These are phyloP conservation scores for Ephestia elutella DNA, from an alignment of 1,140 invertebrate species.

Conservation along the genomic window DNA sequence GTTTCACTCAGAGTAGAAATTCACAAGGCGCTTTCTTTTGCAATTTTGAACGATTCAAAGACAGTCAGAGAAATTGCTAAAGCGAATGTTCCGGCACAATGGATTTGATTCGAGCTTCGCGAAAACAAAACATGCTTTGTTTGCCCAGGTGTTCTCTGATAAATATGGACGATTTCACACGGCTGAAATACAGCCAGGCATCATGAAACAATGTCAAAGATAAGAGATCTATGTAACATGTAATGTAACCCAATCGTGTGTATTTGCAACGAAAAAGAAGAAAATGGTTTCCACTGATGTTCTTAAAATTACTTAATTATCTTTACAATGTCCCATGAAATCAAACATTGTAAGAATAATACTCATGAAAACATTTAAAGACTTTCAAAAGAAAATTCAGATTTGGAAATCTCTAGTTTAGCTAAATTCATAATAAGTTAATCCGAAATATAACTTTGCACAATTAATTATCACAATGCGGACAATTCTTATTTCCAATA, in stretches of 20 bases:
- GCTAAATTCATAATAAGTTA: too few species aligned
- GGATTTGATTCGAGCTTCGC: not conserved
- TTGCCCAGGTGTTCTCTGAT: not conserved
- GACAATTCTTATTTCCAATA: not conserved
- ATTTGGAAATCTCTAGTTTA: too few species aligned
- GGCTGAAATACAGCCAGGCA: not conserved
- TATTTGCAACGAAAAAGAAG: too few species aligned
- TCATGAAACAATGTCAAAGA: not conserved
- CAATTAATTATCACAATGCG: not conserved
- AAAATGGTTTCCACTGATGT: too few species aligned
- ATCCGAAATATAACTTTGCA: not conserved
- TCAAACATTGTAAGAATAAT: too few species aligned
- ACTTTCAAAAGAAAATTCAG: too few species aligned
- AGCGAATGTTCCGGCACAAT: not conserved
- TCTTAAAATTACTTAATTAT: too few species aligned
- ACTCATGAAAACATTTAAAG: too few species aligned
- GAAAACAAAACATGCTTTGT: slow-evolving; percentile 3
- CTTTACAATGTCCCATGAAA: too few species aligned
- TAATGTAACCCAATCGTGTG: too few species aligned
- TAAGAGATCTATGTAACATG: too few species aligned
- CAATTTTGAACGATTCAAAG: not conserved
- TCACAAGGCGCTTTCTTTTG: not conserved
- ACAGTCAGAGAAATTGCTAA: not conserved
- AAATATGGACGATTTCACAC: not conserved
- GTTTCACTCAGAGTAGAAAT: slow-evolving; percentile 1